Percentiles rank a stretch among this genome's conserved stretches.
Conservation (phyloP, 1,140 invertebrate genomes). For the Drosophila kanapiae region DNA sequence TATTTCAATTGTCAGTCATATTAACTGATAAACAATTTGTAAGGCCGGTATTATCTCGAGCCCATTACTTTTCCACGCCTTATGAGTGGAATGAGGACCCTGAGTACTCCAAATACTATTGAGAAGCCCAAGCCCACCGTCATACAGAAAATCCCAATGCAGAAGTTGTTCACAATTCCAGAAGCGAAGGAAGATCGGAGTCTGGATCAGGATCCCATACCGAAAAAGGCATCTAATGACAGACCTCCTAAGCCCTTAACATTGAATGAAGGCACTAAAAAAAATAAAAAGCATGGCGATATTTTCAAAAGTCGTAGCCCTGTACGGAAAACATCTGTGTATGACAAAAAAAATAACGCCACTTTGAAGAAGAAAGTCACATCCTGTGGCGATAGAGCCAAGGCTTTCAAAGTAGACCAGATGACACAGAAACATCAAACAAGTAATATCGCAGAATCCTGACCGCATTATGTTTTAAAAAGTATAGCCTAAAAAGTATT, state of each 20-base stretch:
- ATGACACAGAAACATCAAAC: not conserved
- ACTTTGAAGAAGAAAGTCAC: not conserved
- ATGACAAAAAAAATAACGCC: not conserved
- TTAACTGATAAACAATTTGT: not conserved
- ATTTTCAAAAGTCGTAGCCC: not conserved
- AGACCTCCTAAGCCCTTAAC: not conserved
- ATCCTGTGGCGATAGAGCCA: not conserved
- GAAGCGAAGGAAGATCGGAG: too few species aligned
- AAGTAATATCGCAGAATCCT: not conserved
- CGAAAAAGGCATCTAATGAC: not conserved
- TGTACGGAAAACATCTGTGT: not conserved
- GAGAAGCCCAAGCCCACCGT: slow-evolving; percentile 7
- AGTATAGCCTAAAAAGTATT: too few species aligned
- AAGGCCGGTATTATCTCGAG: slow-evolving; percentile 59
- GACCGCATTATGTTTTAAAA: too few species aligned
- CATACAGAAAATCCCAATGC: too few species aligned
- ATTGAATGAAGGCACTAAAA: not conserved
- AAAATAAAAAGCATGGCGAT: not conserved
- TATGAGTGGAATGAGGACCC: slow-evolving; percentile 22
- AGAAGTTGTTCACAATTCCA: too few species aligned
- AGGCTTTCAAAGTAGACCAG: not conserved
- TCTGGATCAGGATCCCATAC: too few species aligned
- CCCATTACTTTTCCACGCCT: slow-evolving; percentile 50
- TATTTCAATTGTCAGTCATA: not conserved
- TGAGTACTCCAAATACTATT: not conserved